Base-by-base conservation (phyloP, 2,888 invertebrate genomes). In the Calephelis perditalis region DNA sequence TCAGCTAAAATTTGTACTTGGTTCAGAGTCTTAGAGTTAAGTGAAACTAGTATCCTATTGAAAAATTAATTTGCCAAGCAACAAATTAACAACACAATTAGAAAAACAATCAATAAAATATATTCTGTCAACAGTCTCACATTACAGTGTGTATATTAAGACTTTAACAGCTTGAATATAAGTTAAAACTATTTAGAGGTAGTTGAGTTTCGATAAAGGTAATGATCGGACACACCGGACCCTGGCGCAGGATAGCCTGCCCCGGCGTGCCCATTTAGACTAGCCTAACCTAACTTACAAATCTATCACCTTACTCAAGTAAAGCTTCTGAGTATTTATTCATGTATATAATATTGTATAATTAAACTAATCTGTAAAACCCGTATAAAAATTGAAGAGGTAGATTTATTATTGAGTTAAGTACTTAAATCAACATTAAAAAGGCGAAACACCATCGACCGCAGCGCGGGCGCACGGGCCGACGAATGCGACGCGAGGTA, bases 371-470 rank as follows among this genome's bases (percentile, higher is more conserved):
- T 88, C 84, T 89, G 87, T 88, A 89, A 82, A 89, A 90, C 89
- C 90, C 90, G 89, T 89, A 89, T 88, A 89, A 89, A 87, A 89
- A 86, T 84, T 87, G 87, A 88, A 89, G 89, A 89, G 89, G 89
- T 90, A 89, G 85, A 81, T 59, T 86, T 82, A 84, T 88, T 88
- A 86, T 88, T 88, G 49, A 52, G 87, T 88, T 89, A 86, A 88
- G 89, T 88, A 87, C 86, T 82, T 84, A 84, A 85, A 86, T 84
- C 80, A 83, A 85, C 82, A 79, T 79, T 82, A 79, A 82, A 15
- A 80, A 80, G 81, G 80, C 82, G 79, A 73, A 70, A 79, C 76
- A 75, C 76, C 77, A 75, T 76, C 77, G 77, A 77, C 71, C 73
- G 75, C 70, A 70, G 72, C 72, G 70, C 68, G 15, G 15, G 68